Evolutionary conservation across 1,140 invertebrate species (phyloP).

Genomic region (Prorops nasuta): DNA sequence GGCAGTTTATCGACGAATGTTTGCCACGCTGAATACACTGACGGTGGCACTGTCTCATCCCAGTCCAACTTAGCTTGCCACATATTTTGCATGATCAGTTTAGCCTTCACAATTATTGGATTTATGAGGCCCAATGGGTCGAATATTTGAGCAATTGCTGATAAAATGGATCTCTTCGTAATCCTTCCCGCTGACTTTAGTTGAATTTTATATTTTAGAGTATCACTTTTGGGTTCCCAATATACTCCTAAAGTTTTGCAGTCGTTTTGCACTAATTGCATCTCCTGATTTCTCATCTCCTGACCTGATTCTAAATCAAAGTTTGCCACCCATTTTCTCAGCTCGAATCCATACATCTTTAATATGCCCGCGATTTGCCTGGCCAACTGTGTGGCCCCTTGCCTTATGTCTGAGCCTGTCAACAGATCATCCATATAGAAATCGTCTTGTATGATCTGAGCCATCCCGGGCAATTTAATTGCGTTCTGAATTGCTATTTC

Average conservation of each 20-base stretch:
- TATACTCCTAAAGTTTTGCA: not conserved
- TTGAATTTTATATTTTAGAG: not conserved
- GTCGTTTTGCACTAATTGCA: not conserved
- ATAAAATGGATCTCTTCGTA: not conserved
- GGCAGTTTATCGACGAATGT: not conserved
- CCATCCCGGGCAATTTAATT: too few relatives aligned
- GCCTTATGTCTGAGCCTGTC: too few relatives aligned
- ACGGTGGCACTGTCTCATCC: not conserved
- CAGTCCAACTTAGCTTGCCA: not conserved
- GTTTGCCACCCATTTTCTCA: not conserved
- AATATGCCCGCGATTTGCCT: too few relatives aligned
- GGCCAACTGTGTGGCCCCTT: too few relatives aligned
- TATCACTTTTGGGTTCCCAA: not conserved
- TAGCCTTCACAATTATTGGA: not conserved
- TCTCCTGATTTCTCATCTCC: not conserved
- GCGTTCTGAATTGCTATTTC: too few relatives aligned
- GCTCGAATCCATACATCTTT: too few relatives aligned
- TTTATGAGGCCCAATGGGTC: slow-evolving; percentile 1
- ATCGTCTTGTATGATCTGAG: too few relatives aligned
- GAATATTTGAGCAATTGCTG: not conserved
- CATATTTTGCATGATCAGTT: not conserved
- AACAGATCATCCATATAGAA: too few relatives aligned
- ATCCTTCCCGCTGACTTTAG: not conserved
- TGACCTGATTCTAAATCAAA: not conserved
- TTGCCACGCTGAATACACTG: not conserved